A percentile compares a stretch with the other conserved stretches of the same genome.
phyloP scores from a whole-genome alignment of 2,113 vertebrate genomes.

The Entomyzon cyanotis region DNA sequence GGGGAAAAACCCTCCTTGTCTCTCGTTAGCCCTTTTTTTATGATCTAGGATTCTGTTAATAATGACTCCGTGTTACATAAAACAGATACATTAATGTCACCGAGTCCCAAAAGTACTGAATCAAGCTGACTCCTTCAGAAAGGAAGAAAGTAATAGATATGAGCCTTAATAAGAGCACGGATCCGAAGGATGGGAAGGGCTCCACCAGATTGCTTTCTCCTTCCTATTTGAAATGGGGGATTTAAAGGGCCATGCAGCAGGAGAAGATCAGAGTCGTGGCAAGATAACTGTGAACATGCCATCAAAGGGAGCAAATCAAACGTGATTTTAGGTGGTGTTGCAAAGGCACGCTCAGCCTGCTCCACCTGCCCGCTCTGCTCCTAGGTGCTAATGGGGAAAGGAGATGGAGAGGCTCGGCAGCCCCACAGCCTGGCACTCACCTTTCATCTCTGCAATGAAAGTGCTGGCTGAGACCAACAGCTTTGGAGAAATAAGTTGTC shows the following conservation, averaged over 20 bases:
- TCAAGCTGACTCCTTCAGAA: slow-evolving; percentile 68
- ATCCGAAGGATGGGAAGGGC: not conserved
- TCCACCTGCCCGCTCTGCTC: not conserved
- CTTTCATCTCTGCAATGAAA: not conserved
- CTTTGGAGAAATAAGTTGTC: not conserved
- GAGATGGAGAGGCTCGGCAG: not conserved
- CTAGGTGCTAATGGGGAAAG: not conserved
- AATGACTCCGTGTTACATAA: slow-evolving; percentile 74
- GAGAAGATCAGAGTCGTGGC: slow-evolving; percentile 14
- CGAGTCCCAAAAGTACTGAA: slow-evolving; percentile 71
- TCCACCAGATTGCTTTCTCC: not conserved
- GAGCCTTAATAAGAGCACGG: not conserved
- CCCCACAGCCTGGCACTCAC: not conserved
- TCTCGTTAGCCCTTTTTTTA: slow-evolving; percentile 79
- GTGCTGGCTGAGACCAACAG: not conserved
- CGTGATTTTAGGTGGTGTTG: not conserved
- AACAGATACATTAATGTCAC: slow-evolving; percentile 77
- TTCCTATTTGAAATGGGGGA: slow-evolving; percentile 4
- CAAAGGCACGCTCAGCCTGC: not conserved
- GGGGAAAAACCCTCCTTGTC: slow-evolving; percentile 81
- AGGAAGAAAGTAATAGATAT: not conserved
- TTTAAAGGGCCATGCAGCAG: slow-evolving; percentile 12
- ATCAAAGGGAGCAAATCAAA: not conserved
- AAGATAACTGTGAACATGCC: not conserved
- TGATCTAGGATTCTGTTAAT: slow-evolving; percentile 72